phyloP scores from a whole-genome alignment of 2,888 invertebrate species.

The Dynastes hyllus region DNA sequence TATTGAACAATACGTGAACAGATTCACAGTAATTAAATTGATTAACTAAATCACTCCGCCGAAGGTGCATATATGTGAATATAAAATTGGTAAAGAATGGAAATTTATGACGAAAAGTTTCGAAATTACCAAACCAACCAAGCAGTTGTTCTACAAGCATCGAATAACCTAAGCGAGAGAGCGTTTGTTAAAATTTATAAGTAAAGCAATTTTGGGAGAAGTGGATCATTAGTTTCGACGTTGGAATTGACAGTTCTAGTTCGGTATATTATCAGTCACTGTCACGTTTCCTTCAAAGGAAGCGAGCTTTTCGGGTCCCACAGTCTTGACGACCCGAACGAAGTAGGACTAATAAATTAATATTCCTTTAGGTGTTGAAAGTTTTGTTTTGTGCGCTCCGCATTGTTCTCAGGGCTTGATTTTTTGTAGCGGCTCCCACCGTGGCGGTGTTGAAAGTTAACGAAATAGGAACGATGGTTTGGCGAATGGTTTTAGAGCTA shows the following conservation, averaged over 20 bases:
- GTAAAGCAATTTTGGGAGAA: background rate
- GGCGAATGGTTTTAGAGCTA: no score
- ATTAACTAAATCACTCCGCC: no score
- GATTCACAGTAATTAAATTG: no score
- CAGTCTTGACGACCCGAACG: background rate
- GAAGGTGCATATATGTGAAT: background rate
- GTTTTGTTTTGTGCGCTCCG: no score
- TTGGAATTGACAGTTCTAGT: conserved; percentile 21
- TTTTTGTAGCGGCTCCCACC: no score
- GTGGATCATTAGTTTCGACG: conserved; percentile 20
- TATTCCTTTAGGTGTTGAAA: conserved; percentile 1
- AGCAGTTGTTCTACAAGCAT: conserved; percentile 5
- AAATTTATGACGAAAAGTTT: background rate
- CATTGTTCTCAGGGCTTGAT: no score
- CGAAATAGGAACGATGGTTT: no score
- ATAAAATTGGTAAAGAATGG: background rate
- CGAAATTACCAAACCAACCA: background rate
- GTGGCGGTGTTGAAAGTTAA: no score
- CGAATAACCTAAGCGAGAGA: background rate
- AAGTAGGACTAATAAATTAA: background rate
- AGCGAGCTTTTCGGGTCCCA: background rate
- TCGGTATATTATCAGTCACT: conserved; percentile 30
- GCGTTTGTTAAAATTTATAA: conserved; percentile 1
- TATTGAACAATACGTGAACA: no score
- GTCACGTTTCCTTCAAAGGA: conserved; percentile 29